Conservation (phyloP, 2,888 invertebrate genomes). For the Acleris holmiana region DNA sequence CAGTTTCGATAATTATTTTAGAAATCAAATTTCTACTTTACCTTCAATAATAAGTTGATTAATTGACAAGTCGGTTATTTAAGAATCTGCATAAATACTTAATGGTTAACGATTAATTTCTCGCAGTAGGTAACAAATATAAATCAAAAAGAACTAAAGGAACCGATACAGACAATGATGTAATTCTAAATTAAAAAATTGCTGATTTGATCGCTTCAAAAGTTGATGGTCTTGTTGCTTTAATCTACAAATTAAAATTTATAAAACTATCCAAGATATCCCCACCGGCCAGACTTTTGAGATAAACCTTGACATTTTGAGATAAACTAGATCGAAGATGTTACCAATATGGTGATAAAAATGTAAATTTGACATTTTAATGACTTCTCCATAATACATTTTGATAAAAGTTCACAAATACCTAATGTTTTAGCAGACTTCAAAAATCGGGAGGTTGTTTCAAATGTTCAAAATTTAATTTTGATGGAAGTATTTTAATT, state of each 20-base stretch:
- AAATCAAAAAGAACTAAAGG: too few relatives aligned
- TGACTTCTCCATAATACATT: background rate
- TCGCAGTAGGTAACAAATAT: background rate
- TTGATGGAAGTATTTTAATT: too few relatives aligned
- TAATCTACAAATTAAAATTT: too few relatives aligned
- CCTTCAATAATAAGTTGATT: background rate
- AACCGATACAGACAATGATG: too few relatives aligned
- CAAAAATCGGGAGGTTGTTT: too few relatives aligned
- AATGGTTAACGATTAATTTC: background rate
- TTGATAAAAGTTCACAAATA: too few relatives aligned
- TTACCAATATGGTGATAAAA: constrained; percentile 10
- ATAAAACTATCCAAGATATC: too few relatives aligned
- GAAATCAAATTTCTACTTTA: constrained; percentile 23
- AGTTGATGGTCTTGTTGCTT: too few relatives aligned
- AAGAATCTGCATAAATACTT: background rate
- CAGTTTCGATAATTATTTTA: constrained; percentile 10
- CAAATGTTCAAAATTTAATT: too few relatives aligned
- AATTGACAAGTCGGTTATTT: background rate
- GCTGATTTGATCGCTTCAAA: too few relatives aligned
- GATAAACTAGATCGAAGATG: background rate
- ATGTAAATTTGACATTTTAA: constrained; percentile 20
- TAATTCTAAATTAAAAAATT: too few relatives aligned
- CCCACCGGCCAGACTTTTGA: background rate
- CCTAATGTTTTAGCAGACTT: too few relatives aligned
- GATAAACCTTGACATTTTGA: constrained; percentile 13